Percentiles rank a stretch among this genome's conserved stretches.
Conservation (phyloP, 2,797 vertebrate species). For the Acanthurus lineatus region DNA sequence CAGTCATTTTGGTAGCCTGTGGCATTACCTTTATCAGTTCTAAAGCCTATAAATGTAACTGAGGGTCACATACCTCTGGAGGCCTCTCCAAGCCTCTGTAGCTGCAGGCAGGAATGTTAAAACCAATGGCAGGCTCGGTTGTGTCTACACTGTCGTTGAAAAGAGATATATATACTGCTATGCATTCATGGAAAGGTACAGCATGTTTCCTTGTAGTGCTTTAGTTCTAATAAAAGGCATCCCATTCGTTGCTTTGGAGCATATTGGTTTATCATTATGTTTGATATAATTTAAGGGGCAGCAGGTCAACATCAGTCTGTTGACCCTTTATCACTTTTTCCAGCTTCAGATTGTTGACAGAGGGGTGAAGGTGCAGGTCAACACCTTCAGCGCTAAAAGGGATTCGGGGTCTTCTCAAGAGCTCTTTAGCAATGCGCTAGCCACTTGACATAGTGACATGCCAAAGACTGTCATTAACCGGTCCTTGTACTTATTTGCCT, state of each 20-base stretch:
- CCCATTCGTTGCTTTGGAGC: conserved; percentile 2
- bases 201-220: conserved; percentile 14
- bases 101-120: conserved; percentile 70
- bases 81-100: conserved; percentile 52
- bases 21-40: conserved; percentile 68
- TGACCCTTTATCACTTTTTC: conserved; percentile 23
- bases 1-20: conserved; percentile 68
- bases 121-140: conserved; percentile 46
- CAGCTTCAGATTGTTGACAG: conserved; percentile 21
- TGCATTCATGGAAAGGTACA: conserved; percentile 31
- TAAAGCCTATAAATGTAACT: conserved; percentile 70
- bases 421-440: conserved; percentile 9
- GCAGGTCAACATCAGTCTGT: neutral
- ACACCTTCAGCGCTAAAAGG: conserved; percentile 6
- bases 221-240: conserved; percentile 22
- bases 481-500: conserved; percentile 59
- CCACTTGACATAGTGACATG: conserved; percentile 49
- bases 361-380: conserved; percentile 9
- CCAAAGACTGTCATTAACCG: conserved; percentile 36
- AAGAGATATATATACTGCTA: conserved; percentile 33
- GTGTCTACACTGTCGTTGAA: conserved; percentile 28
- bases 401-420: conserved; percentile 24
- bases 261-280: neutral
- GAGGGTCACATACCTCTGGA: conserved; percentile 73
- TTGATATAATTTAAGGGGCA: conserved; percentile 23